Percentiles rank a stretch among this genome's conserved stretches.
phyloP scores from a whole-genome alignment of 1,140 invertebrate genomes.

The Sinella curviseta region DNA sequence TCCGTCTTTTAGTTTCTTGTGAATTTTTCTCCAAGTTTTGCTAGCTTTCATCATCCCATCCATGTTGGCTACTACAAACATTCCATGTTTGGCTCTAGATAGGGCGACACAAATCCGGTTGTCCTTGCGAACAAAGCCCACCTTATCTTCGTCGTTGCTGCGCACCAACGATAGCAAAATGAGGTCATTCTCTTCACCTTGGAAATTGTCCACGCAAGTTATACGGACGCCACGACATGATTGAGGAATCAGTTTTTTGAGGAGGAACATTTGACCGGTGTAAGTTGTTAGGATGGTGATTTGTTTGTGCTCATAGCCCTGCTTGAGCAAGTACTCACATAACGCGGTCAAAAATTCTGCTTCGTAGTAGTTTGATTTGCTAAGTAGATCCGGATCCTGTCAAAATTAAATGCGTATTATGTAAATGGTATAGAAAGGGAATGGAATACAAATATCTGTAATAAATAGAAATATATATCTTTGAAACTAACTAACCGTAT shows the following conservation, averaged over 20 bases:
- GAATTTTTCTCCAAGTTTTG: constrained; percentile 44
- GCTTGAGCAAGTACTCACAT: constrained; percentile 62
- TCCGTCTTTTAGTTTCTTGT: constrained; percentile 19
- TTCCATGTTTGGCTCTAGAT: constrained; percentile 73
- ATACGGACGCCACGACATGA: constrained; percentile 58
- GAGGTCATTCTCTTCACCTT: constrained; percentile 83
- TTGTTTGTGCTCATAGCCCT: constrained; percentile 59
- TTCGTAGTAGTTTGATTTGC: constrained; percentile 64
- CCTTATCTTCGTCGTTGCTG: constrained; percentile 66
- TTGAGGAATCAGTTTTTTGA: constrained; percentile 38
- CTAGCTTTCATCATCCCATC: constrained; percentile 57
- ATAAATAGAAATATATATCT: too few species aligned
- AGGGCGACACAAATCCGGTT: constrained; percentile 83
- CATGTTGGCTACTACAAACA: constrained; percentile 68
- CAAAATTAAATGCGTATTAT: too few species aligned
- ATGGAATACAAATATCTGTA: too few species aligned
- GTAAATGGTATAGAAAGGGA: too few species aligned
- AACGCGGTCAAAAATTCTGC: constrained; percentile 60
- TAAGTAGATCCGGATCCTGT: constrained; percentile 56
- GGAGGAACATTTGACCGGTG: too few species aligned
- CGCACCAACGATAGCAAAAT: constrained; percentile 79
- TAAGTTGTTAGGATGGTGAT: constrained; percentile 52
- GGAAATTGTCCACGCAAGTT: constrained; percentile 76
- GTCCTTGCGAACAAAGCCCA: constrained; percentile 73
- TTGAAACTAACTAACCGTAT: constrained; percentile 34